Evolutionary conservation across 2,888 invertebrate genomes (phyloP), one percentile per base, ranked within the genome.

Genomic region (Mechanitis messenoides): DNA sequence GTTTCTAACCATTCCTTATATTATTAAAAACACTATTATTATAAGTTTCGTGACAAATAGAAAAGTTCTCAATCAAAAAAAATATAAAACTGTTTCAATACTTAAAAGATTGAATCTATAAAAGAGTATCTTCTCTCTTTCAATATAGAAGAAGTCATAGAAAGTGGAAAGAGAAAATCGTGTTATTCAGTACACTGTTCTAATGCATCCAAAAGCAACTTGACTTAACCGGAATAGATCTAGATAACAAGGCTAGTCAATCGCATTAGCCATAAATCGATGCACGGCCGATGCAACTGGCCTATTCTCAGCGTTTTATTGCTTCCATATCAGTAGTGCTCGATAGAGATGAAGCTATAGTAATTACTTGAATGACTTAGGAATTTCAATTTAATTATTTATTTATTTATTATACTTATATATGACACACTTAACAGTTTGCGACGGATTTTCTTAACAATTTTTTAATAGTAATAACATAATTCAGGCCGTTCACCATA

Each of bases 211-310:
- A 53, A 50, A 56, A 42, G 42, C 62, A 75, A 74, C 79, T 75
- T 70, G 78, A 74, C 68, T 75, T 66, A 80, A 83, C 82, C 75
- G 73, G 79, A 74, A 71, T 71, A 74, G 76, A 79, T 80, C 62
- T 61, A 65, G 72, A 65, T 62, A 73, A 74, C 79, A 77, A 80
- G 77, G 80, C 74, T 72, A 78, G 76, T 72, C 74, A 81, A 85
- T 86, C 82, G 83, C 80, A 87, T 87, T 87, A 87, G 72, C 75
- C 68, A 64, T 72, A 69, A 72, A 68, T 67, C 69, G 64, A 68
- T 69, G 68, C 63, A 62, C 9, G 53, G 56, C 46, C 63, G 61
- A 60, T 67, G 64, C 68, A 67, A 45, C 58, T 50, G 42, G 55
- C 57, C 64, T 61, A 66, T 66, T 63, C 61, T 58, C 55, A 53